Conservation (phyloP, 2,888 invertebrate genomes). For the Cephonodes hylas region DNA sequence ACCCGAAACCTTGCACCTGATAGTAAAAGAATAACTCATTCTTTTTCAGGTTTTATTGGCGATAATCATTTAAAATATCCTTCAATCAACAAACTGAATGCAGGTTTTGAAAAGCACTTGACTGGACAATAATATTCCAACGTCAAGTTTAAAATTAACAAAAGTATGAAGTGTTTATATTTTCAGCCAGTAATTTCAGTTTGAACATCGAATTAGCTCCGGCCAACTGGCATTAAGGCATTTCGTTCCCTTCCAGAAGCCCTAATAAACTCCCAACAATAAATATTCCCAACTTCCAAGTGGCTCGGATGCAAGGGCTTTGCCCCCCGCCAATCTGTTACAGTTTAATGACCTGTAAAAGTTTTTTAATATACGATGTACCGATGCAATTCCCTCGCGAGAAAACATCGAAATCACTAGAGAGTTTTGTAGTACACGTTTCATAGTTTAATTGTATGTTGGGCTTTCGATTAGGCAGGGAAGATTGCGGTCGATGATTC, state of each 20-base stretch:
- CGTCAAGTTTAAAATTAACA: no score
- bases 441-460: neutral
- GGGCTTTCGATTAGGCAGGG: neutral
- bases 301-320: neutral
- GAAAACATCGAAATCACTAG: neutral
- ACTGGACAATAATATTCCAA: no score
- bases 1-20: no score
- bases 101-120: no score
- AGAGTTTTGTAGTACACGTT: neutral
- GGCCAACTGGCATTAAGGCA: neutral
- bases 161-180: no score
- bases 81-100: no score
- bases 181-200: no score
- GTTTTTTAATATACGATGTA: conserved; percentile 3
- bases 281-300: neutral
- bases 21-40: no score
- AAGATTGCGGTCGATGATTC: neutral
- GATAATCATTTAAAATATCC: no score
- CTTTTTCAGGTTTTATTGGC: no score
- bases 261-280: neutral
- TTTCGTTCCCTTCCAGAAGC: neutral
- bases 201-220: no score
- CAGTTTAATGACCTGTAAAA: neutral
- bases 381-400: neutral
- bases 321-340: neutral